Evolutionary conservation across 2,888 invertebrate genomes (phyloP).

Genomic region (Drosophila multiciliata): DNA sequence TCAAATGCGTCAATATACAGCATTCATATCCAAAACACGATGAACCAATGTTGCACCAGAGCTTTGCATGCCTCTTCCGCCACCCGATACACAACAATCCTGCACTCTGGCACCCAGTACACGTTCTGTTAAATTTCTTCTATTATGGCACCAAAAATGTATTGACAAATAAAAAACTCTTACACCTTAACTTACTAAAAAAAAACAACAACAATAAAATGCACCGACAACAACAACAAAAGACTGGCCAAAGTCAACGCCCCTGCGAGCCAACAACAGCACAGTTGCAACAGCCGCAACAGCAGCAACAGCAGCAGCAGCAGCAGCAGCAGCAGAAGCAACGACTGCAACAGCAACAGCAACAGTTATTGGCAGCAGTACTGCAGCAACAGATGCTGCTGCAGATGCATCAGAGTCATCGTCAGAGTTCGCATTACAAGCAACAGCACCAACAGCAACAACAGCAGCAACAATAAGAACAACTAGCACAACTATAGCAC

Average conservation of each 20-base stretch:
- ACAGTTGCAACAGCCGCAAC: conserved; percentile 32
- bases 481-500: conserved; percentile 40
- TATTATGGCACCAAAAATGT: conserved; percentile 64
- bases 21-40: not conserved
- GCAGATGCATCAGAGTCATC: conserved; percentile 13
- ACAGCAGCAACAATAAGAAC: conserved; percentile 23
- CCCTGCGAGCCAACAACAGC: conserved; percentile 37
- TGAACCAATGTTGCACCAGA: conserved; percentile 33
- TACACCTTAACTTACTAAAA: conserved; percentile 69
- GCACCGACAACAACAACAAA: conserved; percentile 35
- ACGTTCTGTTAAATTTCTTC: conserved; percentile 51
- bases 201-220: conserved; percentile 40
- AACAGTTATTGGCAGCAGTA: conserved; percentile 6
- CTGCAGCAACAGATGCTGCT: conserved; percentile 14
- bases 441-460: conserved; percentile 34
- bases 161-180: conserved; percentile 60
- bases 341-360: conserved; percentile 11
- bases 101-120: conserved; percentile 50
- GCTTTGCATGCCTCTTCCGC: conserved; percentile 50
- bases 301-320: conserved; percentile 35
- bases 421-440: conserved; percentile 16
- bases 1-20: not conserved
- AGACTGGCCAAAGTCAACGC: conserved; percentile 83
- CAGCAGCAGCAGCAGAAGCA: conserved; percentile 17
- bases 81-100: conserved; percentile 53